Conservation (phyloP, 2,797 vertebrate genomes). For the Lepidocolaptes lacrymiger region DNA sequence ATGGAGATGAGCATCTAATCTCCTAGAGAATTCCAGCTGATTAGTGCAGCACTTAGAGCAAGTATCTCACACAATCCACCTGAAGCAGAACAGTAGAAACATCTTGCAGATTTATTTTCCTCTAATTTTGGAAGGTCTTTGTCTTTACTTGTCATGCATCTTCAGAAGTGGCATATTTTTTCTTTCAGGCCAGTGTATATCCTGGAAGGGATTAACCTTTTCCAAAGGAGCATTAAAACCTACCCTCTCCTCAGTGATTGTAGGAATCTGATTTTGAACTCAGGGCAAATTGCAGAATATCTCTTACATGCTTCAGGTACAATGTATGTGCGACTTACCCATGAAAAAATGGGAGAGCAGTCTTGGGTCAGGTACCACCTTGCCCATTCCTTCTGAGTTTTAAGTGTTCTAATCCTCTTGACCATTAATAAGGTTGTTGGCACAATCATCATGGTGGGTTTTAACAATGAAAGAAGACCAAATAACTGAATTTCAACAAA, state of each 20-base stretch:
- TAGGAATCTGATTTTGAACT: neutral
- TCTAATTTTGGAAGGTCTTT: neutral
- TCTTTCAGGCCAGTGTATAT: neutral
- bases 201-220: neutral
- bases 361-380: neutral
- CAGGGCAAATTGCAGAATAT: neutral
- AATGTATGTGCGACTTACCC: accelerated
- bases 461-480: neutral
- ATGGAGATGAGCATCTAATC: neutral
- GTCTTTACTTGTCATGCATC: accelerated
- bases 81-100: neutral
- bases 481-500: neutral
- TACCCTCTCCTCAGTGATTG: neutral
- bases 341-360: neutral
- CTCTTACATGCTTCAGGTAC: neutral
- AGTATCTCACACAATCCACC: neutral
- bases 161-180: neutral
- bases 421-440: neutral
- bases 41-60: neutral
- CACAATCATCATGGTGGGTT: neutral
- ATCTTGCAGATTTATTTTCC: neutral
- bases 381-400: neutral
- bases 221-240: neutral
- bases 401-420: neutral
- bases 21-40: neutral